phyloP scores from a whole-genome alignment of 2,888 invertebrate genomes.

The Euclidia mi region DNA sequence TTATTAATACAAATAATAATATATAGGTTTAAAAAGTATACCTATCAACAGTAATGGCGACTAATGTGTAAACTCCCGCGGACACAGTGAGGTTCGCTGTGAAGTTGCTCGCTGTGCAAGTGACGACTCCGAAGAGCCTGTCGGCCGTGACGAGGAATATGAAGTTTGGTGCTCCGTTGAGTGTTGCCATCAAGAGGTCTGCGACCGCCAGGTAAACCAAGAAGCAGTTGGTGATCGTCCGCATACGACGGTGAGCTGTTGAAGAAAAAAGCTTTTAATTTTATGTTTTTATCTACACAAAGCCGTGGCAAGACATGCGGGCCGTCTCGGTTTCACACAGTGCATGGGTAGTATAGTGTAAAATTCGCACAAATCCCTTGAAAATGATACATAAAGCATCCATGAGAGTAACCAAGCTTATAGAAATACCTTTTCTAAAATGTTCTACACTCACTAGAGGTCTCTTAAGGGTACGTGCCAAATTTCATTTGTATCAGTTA shows the following conservation, averaged over 20 bases:
- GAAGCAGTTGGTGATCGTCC: constrained; percentile 97
- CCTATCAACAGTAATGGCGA: constrained; percentile 98
- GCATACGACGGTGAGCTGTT: constrained; percentile 94
- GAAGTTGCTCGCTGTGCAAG: constrained; percentile 97
- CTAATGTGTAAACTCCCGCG: constrained; percentile 97
- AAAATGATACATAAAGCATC: no score
- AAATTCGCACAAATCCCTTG: no score
- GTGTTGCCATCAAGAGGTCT: constrained; percentile 95
- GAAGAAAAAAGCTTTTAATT: no score
- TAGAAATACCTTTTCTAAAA: no score
- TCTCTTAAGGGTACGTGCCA: no score
- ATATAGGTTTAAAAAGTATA: constrained; percentile 85
- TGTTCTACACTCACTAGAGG: no score
- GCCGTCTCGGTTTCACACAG: no score
- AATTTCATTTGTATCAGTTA: no score
- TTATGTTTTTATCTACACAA: no score
- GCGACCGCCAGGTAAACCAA: constrained; percentile 96
- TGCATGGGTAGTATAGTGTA: no score
- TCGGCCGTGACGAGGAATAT: constrained; percentile 95
- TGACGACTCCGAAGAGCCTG: constrained; percentile 96
- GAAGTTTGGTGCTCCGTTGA: constrained; percentile 97
- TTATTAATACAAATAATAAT: background rate
- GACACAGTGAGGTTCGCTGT: constrained; percentile 97
- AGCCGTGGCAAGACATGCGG: no score
- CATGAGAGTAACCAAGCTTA: no score